Conservation (phyloP, 2,113 vertebrate genomes). For the Terrapene triunguis region DNA sequence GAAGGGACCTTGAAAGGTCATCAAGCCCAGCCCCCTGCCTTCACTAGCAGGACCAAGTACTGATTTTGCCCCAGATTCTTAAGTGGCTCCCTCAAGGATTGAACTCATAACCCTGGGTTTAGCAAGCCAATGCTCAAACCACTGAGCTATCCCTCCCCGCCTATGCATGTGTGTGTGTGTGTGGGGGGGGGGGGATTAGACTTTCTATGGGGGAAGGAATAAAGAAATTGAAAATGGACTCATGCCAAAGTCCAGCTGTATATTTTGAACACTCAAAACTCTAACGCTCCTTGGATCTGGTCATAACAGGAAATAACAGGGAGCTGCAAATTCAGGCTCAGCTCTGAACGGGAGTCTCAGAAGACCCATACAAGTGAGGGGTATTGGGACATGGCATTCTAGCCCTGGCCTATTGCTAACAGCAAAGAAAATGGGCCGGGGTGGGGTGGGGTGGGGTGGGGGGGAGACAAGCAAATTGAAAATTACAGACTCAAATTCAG, state of each 20-base stretch:
- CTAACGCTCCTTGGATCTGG: not conserved
- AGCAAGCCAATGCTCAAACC: too few relatives aligned
- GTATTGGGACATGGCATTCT: not conserved
- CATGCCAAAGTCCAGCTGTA: not conserved
- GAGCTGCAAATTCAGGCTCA: conserved; percentile 36
- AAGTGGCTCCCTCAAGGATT: too few relatives aligned
- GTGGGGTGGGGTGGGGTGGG: too few relatives aligned
- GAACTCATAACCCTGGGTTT: too few relatives aligned
- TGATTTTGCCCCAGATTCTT: too few relatives aligned
- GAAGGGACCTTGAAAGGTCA: too few relatives aligned
- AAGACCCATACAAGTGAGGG: conserved; percentile 28
- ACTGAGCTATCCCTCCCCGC: too few relatives aligned
- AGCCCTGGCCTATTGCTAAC: not conserved
- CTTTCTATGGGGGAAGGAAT: not conserved
- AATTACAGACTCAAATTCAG: not conserved
- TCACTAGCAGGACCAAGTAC: too few relatives aligned
- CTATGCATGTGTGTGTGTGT: conserved; percentile 8
- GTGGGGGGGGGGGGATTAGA: not conserved
- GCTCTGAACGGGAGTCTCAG: not conserved
- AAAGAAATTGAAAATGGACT: not conserved
- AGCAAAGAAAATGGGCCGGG: not conserved
- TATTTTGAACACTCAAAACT: not conserved
- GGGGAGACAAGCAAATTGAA: not conserved
- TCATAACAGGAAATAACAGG: conserved; percentile 15
- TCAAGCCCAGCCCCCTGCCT: too few relatives aligned